Conservation (phyloP, 2,888 invertebrate species). For the Ligdia adustata region DNA sequence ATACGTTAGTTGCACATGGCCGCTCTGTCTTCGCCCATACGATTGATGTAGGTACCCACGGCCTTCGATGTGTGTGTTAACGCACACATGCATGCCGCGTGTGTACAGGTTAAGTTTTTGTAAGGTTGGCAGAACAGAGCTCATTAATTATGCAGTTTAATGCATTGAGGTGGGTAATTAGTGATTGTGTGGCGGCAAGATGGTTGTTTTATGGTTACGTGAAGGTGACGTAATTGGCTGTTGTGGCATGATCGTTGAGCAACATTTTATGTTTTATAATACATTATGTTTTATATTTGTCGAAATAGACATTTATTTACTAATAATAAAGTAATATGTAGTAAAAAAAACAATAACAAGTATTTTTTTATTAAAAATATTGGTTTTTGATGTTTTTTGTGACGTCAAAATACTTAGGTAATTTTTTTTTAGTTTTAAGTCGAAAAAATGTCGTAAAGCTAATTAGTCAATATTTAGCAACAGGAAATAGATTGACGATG, state of each 20-base stretch:
- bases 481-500: conserved; percentile 36
- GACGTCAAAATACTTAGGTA: no score
- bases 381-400: no score
- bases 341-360: no score
- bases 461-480: conserved; percentile 18
- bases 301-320: no score
- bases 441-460: conserved; percentile 7
- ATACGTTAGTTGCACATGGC: conserved; percentile 64
- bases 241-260: no score
- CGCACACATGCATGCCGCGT: conserved; percentile 42
- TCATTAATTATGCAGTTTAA: conserved; percentile 24
- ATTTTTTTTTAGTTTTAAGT: no score
- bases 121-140: conserved; percentile 31
- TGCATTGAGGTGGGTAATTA: conserved; percentile 17
- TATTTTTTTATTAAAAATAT: no score
- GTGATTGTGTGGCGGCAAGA: conserved; percentile 7
- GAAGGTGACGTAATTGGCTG: conserved; percentile 6
- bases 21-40: conserved; percentile 49
- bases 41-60: conserved; percentile 33
- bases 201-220: not conserved
- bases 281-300: no score
- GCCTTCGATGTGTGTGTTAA: conserved; percentile 42
- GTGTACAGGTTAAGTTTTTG: conserved; percentile 45
- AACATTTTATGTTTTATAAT: no score
- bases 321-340: no score